These are phyloP conservation scores for Amphiprion percula DNA, from an alignment of 2,113 vertebrate species.

Conservation along the genomic window DNA sequence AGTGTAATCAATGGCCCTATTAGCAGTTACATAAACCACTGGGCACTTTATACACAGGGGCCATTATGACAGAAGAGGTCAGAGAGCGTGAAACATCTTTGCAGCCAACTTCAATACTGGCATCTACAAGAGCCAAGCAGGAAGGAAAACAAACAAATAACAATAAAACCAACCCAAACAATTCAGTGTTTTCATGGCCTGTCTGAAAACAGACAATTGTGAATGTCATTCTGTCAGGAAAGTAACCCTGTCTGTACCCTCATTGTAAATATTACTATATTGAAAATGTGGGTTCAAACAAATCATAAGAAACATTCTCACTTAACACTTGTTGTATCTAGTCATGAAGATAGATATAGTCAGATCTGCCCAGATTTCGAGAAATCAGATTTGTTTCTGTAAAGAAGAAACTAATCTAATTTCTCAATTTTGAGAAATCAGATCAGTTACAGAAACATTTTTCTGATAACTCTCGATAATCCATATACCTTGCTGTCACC, in stretches of 20 bases:
- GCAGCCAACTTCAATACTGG: conserved; percentile 45
- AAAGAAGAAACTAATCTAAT: too few species aligned
- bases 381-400: too few species aligned
- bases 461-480: too few species aligned
- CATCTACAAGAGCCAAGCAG: conserved; percentile 27
- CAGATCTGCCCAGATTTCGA: background rate
- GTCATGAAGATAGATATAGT: too few species aligned
- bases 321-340: background rate
- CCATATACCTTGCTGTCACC: background rate
- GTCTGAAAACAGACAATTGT: conserved; percentile 11
- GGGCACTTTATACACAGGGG: conserved; percentile 51
- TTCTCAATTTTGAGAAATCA: too few species aligned
- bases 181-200: conserved; percentile 13
- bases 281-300: background rate
- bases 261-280: background rate
- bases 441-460: too few species aligned
- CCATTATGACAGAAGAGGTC: conserved; percentile 41
- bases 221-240: background rate
- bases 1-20: conserved; percentile 61
- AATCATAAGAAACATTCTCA: background rate
- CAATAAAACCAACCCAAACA: conserved; percentile 38
- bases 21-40: conserved; percentile 73
- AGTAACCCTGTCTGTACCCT: background rate
- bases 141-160: conserved; percentile 50
- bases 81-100: conserved; percentile 47